These are phyloP conservation scores for Loriculus beryllinus DNA, from an alignment of 2,797 vertebrate genomes.

Conservation along the genomic window DNA sequence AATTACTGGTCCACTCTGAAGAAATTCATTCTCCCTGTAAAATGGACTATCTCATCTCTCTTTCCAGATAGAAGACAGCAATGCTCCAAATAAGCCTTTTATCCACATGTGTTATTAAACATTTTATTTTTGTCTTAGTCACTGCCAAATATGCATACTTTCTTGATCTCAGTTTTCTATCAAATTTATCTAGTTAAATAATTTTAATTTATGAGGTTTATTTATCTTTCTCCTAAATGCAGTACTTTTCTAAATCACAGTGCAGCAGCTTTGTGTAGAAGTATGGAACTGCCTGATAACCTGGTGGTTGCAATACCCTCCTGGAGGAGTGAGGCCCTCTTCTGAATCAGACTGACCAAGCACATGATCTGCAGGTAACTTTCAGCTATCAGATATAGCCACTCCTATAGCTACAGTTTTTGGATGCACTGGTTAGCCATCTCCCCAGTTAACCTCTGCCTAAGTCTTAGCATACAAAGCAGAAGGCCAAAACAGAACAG, in stretches of 20 bases:
- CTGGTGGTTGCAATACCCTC: neutral
- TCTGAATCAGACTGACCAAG: neutral
- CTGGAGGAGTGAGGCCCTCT: neutral
- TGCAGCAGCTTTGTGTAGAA: neutral
- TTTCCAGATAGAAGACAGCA: neutral
- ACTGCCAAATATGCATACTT: neutral
- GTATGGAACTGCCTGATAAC: neutral
- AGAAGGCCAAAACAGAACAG: neutral
- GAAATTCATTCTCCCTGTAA: neutral
- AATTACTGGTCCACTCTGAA: neutral
- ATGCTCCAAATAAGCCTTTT: neutral
- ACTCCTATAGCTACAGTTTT: neutral
- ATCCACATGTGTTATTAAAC: neutral
- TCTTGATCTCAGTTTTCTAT: neutral
- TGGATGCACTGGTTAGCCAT: rapidly evolving
- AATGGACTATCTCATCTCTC: neutral
- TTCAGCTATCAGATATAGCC: neutral
- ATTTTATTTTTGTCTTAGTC: neutral
- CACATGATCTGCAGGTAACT: rapidly evolving
- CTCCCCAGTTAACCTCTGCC: neutral
- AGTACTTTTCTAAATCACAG: neutral
- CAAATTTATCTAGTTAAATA: neutral
- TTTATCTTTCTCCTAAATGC: neutral
- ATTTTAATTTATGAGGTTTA: neutral
- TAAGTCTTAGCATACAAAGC: neutral